Conservation (phyloP, 2,797 vertebrate genomes). For the Crocidura indochinensis region DNA sequence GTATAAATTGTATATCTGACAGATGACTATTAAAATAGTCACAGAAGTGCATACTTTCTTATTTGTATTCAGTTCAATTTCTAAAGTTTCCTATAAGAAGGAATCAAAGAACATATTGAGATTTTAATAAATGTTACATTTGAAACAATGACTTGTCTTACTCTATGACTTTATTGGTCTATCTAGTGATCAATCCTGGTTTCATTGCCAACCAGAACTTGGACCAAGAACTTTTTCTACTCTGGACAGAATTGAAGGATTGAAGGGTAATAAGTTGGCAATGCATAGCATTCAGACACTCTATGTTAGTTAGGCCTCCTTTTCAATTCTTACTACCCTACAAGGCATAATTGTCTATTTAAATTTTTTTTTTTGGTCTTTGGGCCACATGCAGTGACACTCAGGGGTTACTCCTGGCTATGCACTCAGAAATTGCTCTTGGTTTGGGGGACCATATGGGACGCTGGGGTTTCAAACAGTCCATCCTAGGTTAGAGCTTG, state of each 20-base stretch:
- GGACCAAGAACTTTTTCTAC: neutral
- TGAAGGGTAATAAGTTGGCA: neutral
- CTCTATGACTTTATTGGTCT: neutral
- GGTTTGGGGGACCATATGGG: too few species aligned
- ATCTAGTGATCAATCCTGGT: neutral
- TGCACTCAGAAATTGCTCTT: too few species aligned
- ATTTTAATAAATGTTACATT: constrained; percentile 35
- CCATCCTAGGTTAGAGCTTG: too few species aligned
- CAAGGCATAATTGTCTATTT: too few species aligned
- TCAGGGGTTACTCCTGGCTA: too few species aligned
- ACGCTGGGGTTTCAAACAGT: too few species aligned
- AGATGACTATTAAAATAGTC: too few species aligned
- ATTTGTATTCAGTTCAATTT: constrained; percentile 2
- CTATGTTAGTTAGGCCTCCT: neutral
- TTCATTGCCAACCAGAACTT: neutral
- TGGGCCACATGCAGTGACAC: too few species aligned
- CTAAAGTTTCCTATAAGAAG: neutral
- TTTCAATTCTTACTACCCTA: too few species aligned
- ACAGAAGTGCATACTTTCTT: neutral
- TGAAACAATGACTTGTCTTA: neutral
- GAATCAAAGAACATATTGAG: neutral
- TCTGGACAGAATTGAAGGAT: neutral
- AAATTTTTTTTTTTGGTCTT: too few species aligned
- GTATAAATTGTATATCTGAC: too few species aligned
- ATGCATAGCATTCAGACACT: neutral